Conservation (phyloP, 2,113 vertebrate genomes). For the Taxidea taxus region DNA sequence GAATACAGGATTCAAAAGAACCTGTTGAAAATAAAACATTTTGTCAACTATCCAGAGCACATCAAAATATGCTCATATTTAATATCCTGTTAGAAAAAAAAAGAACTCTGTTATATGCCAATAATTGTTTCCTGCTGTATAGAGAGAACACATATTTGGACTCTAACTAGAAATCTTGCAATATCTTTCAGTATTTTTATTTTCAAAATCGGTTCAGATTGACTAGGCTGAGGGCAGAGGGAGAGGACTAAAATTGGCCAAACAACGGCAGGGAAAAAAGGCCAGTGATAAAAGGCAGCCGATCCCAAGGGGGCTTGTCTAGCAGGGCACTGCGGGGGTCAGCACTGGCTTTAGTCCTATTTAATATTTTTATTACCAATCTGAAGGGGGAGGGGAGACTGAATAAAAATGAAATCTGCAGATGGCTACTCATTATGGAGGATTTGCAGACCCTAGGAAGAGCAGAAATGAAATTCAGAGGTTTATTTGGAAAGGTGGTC, state of each 20-base stretch:
- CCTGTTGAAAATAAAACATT: slow-evolving; percentile 2
- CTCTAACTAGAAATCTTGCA: background rate
- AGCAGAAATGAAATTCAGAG: slow-evolving; percentile 16
- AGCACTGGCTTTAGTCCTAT: slow-evolving; percentile 45
- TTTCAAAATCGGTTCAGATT: slow-evolving; percentile 10
- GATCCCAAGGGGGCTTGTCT: background rate
- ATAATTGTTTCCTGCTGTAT: background rate
- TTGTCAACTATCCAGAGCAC: background rate
- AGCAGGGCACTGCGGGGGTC: slow-evolving; percentile 19
- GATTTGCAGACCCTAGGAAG: slow-evolving; percentile 37
- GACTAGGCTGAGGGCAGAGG: background rate
- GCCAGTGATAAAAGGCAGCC: slow-evolving; percentile 42
- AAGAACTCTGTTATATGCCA: background rate
- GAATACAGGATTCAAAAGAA: background rate
- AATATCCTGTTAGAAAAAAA: background rate
- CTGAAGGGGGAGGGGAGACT: slow-evolving; percentile 9
- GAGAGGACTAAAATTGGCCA: slow-evolving; percentile 40
- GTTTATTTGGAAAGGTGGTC: background rate
- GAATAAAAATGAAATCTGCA: slow-evolving; percentile 54
- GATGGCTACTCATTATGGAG: slow-evolving; percentile 43
- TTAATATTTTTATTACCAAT: slow-evolving; percentile 68
- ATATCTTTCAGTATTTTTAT: background rate
- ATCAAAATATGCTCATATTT: background rate
- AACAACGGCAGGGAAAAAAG: slow-evolving; percentile 20
- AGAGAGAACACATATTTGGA: background rate